Evolutionary conservation across 2,888 invertebrate species (phyloP).

Genomic region (Lepas anatifera): DNA sequence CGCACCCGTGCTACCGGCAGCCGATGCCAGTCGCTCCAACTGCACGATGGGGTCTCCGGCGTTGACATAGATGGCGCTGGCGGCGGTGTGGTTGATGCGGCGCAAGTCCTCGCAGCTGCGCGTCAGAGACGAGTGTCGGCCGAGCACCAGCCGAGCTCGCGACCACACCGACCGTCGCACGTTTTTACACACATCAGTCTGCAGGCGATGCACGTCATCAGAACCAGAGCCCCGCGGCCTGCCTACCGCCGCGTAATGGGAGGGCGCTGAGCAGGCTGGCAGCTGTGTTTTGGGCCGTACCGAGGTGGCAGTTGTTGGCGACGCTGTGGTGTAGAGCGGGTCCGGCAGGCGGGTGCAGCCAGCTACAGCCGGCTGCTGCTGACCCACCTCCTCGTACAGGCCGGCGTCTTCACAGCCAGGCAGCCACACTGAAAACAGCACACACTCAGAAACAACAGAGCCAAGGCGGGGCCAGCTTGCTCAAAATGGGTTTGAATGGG

Average conservation of each 20-base stretch:
- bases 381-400: background rate
- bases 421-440: background rate
- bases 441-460: too few relatives aligned
- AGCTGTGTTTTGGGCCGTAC: background rate
- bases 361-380: background rate
- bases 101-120: slow-evolving; percentile 6
- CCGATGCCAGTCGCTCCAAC: background rate
- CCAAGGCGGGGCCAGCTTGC: too few relatives aligned
- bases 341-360: background rate
- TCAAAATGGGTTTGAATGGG: too few relatives aligned
- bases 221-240: too few relatives aligned
- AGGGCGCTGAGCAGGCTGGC: background rate
- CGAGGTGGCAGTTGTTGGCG: background rate
- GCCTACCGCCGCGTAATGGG: background rate
- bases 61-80: background rate
- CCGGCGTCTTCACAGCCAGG: background rate
- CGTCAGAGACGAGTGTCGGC: background rate
- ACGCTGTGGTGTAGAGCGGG: slow-evolving; percentile 8
- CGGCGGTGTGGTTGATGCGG: too few relatives aligned
- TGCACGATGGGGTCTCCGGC: slow-evolving; percentile 4
- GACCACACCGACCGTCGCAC: background rate
- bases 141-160: background rate
- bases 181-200: background rate
- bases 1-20: too few relatives aligned
- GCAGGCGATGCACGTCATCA: too few relatives aligned